Evolutionary conservation across 2,113 vertebrate species (phyloP), one percentile per base, ranked within the genome.

Genomic region (Chaetodon auriga): DNA sequence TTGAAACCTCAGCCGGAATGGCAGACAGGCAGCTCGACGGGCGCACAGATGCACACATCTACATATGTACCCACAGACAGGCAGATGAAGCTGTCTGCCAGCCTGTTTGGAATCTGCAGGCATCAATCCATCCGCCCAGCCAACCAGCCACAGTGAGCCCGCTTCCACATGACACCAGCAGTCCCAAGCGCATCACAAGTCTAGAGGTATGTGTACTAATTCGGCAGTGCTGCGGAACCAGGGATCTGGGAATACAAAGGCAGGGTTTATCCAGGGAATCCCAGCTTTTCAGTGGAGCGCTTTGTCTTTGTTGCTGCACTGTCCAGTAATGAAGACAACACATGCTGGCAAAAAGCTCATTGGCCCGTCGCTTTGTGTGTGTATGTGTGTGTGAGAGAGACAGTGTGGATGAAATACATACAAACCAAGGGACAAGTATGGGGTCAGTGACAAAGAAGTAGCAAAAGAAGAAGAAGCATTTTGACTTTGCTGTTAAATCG

Each of bases 321-420:
- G 91, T 92, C 83, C 87, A 82, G 72, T 90, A 89, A 91, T 90
- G 87, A 92, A 94, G 91, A 93, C 86, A 91, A 90, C 89, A 79
- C 71, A 85, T 73, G 78, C 84, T 79, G 83, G 82, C 84, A 76
- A 57, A 80, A 85, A 81, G 69, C 86, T 83, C 82, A 89, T 41
- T 82, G 80, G 89, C 58, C 81, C 58, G 73, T 64, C 7, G 41
- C 46, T 82, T 71, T 82, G 61, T 83, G 58, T 57, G 36, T n/a
- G 45, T 57, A 35, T 41, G 46, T 41, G 68, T 54, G 48, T 46
- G 30, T 86, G 72, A 55, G 69, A 60, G 38, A 69, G 69, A 58
- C 0, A 1, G 38, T 60, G 49, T 61, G 69, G 41, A 60, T 68
- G 19, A 49, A 62, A 81, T 69, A 78, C 64, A 75, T 75, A 77